Evolutionary conservation across 30 jellyfish, hydroid and myxozoan species (phyloP).

Genomic region (Pelagia noctiluca): DNA sequence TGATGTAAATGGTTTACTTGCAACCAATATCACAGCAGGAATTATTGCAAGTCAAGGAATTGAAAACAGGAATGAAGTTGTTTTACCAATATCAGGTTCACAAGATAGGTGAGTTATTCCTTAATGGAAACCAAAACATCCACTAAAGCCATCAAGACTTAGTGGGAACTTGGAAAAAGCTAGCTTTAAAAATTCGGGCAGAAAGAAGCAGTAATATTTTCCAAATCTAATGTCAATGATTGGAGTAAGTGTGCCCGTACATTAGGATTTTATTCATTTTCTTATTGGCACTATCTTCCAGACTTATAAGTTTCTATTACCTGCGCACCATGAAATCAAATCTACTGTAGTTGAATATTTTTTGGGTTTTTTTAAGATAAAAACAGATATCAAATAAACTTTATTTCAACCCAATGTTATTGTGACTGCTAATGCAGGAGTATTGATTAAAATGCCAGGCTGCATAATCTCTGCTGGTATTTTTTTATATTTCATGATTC

Average conservation of each 20-base stretch:
- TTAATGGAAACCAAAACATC: conserved; percentile 19
- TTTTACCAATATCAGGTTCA: conserved; percentile 38
- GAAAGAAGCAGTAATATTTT: too few relatives aligned
- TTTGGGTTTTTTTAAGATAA: too few relatives aligned
- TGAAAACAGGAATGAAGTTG: conserved; percentile 24
- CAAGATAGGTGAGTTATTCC: conserved; percentile 29
- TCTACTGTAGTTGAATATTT: too few relatives aligned
- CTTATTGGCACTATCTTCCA: too few relatives aligned
- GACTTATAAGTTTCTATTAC: too few relatives aligned
- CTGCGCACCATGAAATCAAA: too few relatives aligned
- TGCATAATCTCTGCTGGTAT: conserved; percentile 40
- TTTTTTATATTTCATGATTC: conserved; percentile 32
- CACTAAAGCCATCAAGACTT: conserved; percentile 20
- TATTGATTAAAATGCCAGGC: conserved; percentile 14
- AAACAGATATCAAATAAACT: too few relatives aligned
- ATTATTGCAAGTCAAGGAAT: conserved; percentile 43
- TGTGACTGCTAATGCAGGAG: too few relatives aligned
- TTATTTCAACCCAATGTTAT: too few relatives aligned
- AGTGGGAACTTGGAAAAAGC: conserved; percentile 15
- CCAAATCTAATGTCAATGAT: too few relatives aligned
- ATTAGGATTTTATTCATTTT: too few relatives aligned
- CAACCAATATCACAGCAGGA: conserved; percentile 42
- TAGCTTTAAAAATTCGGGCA: background rate
- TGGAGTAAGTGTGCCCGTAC: too few relatives aligned
- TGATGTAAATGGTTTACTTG: conserved; percentile 52